phyloP scores from a whole-genome alignment of 2,797 vertebrate species.

The Rhabdomys pumilio region DNA sequence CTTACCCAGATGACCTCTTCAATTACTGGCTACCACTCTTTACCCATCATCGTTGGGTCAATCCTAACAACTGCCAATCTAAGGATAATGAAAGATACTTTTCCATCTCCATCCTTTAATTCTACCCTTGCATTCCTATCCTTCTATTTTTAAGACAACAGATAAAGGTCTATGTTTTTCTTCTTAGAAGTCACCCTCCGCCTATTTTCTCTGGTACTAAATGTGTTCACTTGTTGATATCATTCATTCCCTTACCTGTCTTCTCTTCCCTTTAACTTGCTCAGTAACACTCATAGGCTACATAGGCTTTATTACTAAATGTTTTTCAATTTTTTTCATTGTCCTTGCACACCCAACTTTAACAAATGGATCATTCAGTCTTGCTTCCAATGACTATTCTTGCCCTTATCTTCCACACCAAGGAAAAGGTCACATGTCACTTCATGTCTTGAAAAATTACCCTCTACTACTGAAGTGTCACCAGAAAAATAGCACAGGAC shows the following conservation, averaged over 20 bases:
- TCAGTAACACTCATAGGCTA: background rate
- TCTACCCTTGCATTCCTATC: background rate
- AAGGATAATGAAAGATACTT: background rate
- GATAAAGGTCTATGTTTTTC: background rate
- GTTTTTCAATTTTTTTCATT: constrained; percentile 1
- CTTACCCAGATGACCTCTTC: background rate
- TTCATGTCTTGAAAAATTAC: background rate
- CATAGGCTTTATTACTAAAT: background rate
- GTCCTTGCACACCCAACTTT: background rate
- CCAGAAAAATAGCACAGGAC: background rate
- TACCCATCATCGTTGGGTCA: background rate
- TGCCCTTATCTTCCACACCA: background rate
- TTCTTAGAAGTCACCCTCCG: background rate
- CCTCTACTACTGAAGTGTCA: background rate
- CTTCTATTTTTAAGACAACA: background rate
- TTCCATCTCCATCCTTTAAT: background rate
- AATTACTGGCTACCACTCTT: background rate
- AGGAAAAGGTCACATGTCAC: background rate
- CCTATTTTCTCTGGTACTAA: background rate
- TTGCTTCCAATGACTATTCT: background rate
- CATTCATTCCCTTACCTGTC: background rate
- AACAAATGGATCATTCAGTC: background rate
- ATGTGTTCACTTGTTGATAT: background rate
- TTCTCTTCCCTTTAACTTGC: background rate
- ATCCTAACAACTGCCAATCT: background rate